A percentile compares a stretch with the other conserved stretches of the same genome.
phyloP scores from a whole-genome alignment of 2,888 invertebrate species.

The Acronicta aceris region DNA sequence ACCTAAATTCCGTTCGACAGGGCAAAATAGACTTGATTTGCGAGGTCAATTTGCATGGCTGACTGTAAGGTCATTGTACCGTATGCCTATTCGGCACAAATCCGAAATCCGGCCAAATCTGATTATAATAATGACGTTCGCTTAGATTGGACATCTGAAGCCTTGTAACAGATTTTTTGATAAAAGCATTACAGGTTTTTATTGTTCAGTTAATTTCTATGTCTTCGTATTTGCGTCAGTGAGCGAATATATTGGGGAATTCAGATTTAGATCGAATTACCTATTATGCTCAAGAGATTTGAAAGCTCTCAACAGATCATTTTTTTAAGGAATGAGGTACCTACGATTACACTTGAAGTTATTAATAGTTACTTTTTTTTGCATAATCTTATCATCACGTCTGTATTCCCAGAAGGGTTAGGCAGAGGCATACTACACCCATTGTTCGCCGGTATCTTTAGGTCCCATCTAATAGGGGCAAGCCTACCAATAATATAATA shows the following conservation, averaged over 20 bases:
- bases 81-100: conserved; percentile 23
- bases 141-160: conserved; percentile 26
- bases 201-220: conserved; percentile 10
- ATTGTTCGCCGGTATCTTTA: no score
- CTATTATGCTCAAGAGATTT: neutral
- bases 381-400: no score
- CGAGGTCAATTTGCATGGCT: conserved; percentile 27
- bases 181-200: conserved; percentile 2
- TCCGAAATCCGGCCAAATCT: conserved; percentile 50
- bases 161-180: conserved; percentile 24
- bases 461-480: no score
- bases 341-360: neutral
- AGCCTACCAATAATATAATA: no score
- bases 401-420: no score
- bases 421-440: no score
- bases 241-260: neutral
- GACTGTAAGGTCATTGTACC: conserved; percentile 40
- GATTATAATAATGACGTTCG: conserved; percentile 57
- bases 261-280: neutral
- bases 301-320: neutral
- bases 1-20: conserved; percentile 6
- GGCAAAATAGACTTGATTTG: conserved; percentile 24
- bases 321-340: no score
- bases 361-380: no score
- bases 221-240: neutral